Base-by-base conservation (phyloP, 2,888 invertebrate species). In the Plemyria rubiginata region DNA sequence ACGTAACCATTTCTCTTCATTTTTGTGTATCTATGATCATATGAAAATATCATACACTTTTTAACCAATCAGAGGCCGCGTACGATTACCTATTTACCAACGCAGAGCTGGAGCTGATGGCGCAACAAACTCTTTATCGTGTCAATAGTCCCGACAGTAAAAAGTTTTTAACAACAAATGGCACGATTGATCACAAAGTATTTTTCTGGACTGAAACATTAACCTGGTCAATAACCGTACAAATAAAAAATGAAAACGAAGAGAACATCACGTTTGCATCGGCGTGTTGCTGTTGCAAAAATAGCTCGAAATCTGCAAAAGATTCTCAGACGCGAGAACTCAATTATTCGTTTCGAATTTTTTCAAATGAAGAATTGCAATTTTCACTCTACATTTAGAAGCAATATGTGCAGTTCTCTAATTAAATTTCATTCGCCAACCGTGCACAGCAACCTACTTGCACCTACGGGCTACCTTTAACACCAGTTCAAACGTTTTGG, bases 371-470 rank as follows among this genome's bases (percentile, higher is more conserved):
- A 60, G 36, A 51, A 46, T n/a, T n/a, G 51, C 51, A 40, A 54
- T 56, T 61, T 43, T 41, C 51, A 61, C 46, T 41, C 41, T 49
- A 41, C 16, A 22, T 22, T 28, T 28, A 38, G 28, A 28, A 28
- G 41, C 54, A 52, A 54, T 48, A 40, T 52, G 55, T 55, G 43
- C 50, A 13, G 54, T 60, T 54, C 16, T 51, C 45, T 54, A 55
- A 60, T 55, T 60, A 38, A 60, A 51, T 51, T 60, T 51, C 32
- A 60, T 60, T 60, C 49, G 13, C 50, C 16, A n/a, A 41, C 29
- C 41, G 48, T 54, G 53, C 16, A 13, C 43, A 32, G 43, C 32
- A 32, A 16, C 36, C 36, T 38, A 11, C 36, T 38, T 7, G 36
- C 36, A 32, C 8, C 32, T 32, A 32, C 32, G 6, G 32, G 32